Conservation (phyloP, 2,888 invertebrate species). For the Beris chalybata region DNA sequence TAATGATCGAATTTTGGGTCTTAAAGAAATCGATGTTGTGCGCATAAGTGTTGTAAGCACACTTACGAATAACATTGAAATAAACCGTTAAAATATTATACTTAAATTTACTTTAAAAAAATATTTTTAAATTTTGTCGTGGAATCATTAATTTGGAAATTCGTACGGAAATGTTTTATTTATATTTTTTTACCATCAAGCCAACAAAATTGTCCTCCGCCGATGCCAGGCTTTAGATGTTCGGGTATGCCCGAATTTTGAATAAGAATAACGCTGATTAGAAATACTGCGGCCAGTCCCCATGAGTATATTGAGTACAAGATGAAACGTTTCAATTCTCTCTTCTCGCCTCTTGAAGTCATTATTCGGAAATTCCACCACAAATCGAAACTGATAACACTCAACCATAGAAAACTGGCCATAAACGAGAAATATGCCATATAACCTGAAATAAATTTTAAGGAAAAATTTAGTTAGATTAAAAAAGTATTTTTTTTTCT, state of each 20-base stretch:
- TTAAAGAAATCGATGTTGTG: no score
- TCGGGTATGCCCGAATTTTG: conserved; percentile 46
- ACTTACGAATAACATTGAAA: no score
- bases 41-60: no score
- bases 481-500: no score
- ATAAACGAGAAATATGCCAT: conserved; percentile 75
- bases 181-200: conserved; percentile 57
- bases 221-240: conserved; percentile 60
- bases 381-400: conserved; percentile 84
- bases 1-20: no score
- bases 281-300: conserved; percentile 48
- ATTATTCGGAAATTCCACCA: conserved; percentile 62
- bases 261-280: conserved; percentile 47
- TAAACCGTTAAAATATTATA: no score
- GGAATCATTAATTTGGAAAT: no score
- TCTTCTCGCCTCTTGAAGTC: conserved; percentile 19
- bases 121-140: no score
- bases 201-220: conserved; percentile 61
- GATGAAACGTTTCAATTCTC: conserved; percentile 47
- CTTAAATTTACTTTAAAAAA: no score
- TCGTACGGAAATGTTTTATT: not conserved
- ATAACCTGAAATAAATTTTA: conserved; percentile 58
- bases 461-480: no score
- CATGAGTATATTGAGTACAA: conserved; percentile 53
- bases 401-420: conserved; percentile 83